Base-by-base conservation (phyloP, 1,140 invertebrate species). In the Linepithema humile region DNA sequence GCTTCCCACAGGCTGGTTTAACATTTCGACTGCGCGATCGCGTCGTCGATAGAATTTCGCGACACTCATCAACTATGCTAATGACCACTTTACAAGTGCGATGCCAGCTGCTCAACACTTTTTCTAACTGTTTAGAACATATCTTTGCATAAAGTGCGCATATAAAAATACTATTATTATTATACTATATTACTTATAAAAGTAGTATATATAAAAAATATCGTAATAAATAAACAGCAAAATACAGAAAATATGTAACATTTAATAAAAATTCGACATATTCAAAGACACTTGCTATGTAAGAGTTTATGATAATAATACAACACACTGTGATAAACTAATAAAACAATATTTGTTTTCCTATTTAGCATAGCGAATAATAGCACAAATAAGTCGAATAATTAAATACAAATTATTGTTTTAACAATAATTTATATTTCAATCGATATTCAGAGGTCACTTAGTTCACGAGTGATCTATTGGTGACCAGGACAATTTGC, bases 1-100 rank as follows among this genome's bases (percentile, higher is more conserved):
- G 50, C 43, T 88, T 88, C 86, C 73, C 86, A 88, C 84, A 83
- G 45, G 70, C 48, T 2, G 35, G 26, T 48, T 75, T n/a, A 78
- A 32, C 67, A 55, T 80, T 35, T 48, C 50, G 64, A 70, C 64
- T 67, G 15, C 10, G 62, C 12, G 75, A 80, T 80, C 64, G 64
- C 48, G 20, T 53, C 17, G 35, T 26, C 75, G 75, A 80, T 80
- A 69, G 48, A n/a, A 80, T 57, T 70, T 70, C 38, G 75, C 62
- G 75, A 64, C 62, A 48, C 32, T 50, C 45, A 10, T 69, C 65
- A n/a, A 29, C 10, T 43, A 26, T 29, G 48, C 38, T 32, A 80
- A 80, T 23, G 64, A 70, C 35, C 32, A 62, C 35, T 78, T 43
- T 69, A 74, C 23, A 17, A 40, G 45, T 20, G 12, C 45, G 60